These are phyloP conservation scores for Puma concolor DNA, from an alignment of 2,113 vertebrate genomes.

Conservation along the genomic window DNA sequence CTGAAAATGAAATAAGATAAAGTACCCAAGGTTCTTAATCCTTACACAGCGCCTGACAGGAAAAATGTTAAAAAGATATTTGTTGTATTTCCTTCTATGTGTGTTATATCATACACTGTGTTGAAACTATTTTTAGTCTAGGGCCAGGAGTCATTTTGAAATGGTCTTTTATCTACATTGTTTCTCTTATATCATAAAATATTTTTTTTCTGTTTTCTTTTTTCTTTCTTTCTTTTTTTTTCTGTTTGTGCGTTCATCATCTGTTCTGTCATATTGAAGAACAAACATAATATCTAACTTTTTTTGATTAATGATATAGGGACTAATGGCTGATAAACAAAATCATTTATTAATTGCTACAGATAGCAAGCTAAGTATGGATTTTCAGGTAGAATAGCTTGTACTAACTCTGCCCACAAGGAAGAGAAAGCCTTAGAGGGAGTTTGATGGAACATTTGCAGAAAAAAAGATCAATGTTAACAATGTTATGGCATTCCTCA, in stretches of 20 bases:
- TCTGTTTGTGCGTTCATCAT: background rate
- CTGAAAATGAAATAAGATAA: conserved; percentile 35
- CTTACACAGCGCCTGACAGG: background rate
- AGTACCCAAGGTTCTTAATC: background rate
- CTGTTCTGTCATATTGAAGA: background rate
- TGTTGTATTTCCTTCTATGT: background rate
- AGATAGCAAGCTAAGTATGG: background rate
- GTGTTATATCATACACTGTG: background rate
- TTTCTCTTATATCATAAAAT: background rate
- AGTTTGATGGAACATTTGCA: conserved; percentile 32
- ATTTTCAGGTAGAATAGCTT: conserved; percentile 38
- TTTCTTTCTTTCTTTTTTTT: background rate
- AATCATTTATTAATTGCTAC: background rate
- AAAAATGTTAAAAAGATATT: background rate
- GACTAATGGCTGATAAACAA: conserved; percentile 17
- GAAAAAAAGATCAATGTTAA: conserved; percentile 65
- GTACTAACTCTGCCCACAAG: conserved; percentile 30
- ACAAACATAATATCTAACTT: background rate
- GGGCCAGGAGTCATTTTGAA: background rate
- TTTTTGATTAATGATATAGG: background rate
- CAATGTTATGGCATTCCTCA: background rate
- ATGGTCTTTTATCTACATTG: background rate
- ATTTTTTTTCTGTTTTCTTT: background rate
- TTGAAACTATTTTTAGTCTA: background rate
- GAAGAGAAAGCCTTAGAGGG: background rate